Conservation (phyloP, 2,113 vertebrate genomes). For the Scomber japonicus region DNA sequence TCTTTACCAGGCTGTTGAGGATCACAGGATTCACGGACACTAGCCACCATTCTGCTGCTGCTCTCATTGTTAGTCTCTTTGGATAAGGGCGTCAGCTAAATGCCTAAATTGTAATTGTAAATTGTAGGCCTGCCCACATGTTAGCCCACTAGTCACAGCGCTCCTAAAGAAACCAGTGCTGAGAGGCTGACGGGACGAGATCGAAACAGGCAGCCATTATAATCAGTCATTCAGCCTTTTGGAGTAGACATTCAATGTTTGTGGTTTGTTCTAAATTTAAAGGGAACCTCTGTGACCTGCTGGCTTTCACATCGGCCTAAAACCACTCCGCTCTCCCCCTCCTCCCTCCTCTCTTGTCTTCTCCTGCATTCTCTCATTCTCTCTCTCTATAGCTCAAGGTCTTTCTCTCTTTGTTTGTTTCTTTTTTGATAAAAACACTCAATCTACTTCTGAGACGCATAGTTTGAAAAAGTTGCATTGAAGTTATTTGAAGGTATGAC, state of each 20-base stretch:
- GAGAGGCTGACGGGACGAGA: conserved; percentile 74
- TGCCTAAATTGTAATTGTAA: conserved; percentile 76
- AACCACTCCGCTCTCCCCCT: conserved; percentile 48
- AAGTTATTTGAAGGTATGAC: conserved; percentile 25
- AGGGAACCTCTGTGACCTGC: conserved; percentile 83
- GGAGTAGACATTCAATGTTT: conserved; percentile 73
- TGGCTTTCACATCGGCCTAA: conserved; percentile 74
- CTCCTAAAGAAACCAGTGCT: conserved; percentile 66
- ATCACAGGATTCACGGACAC: conserved; percentile 69
- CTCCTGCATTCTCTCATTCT: conserved; percentile 48
- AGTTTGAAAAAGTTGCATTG: conserved; percentile 25
- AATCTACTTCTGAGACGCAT: background rate
- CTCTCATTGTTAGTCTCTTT: conserved; percentile 68
- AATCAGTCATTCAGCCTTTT: conserved; percentile 82
- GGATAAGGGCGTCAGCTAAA: conserved; percentile 73
- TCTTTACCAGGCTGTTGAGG: conserved; percentile 43
- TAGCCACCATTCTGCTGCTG: conserved; percentile 28
- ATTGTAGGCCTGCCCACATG: conserved; percentile 72
- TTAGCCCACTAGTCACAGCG: conserved; percentile 70
- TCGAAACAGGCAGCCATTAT: conserved; percentile 82
- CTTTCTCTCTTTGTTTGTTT: conserved; percentile 30
- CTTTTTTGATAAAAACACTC: conserved; percentile 5
- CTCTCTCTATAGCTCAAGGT: conserved; percentile 24
- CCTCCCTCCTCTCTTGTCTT: conserved; percentile 23
- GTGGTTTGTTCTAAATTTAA: conserved; percentile 82